phyloP scores from a whole-genome alignment of 2,113 vertebrate genomes.

The Datnioides undecimradiatus region DNA sequence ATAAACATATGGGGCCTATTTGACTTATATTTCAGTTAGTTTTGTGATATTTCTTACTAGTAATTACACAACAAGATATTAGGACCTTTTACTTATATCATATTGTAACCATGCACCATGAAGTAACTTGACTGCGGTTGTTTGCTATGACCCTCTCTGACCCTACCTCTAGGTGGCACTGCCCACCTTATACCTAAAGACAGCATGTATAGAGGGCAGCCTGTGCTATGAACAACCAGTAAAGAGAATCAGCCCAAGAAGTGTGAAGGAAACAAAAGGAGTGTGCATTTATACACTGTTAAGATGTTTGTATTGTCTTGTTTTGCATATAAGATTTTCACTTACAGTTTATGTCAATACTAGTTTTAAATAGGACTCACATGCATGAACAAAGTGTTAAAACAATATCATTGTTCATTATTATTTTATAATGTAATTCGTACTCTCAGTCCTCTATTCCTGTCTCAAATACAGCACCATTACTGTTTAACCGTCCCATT shows the following conservation, averaged over 20 bases:
- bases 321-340: neutral
- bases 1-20: neutral
- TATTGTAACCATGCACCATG: neutral
- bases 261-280: neutral
- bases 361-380: neutral
- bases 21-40: neutral
- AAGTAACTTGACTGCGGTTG: too few relatives aligned
- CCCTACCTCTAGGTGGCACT: constrained; percentile 78
- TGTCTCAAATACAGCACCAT: neutral
- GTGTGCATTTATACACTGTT: neutral
- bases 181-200: constrained; percentile 55
- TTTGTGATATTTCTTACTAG: neutral
- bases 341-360: neutral
- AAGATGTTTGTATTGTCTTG: neutral
- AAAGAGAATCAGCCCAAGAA: neutral
- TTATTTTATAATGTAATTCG: neutral
- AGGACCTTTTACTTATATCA: neutral
- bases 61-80: neutral
- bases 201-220: neutral
- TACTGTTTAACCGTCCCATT: too few relatives aligned
- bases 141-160: constrained; percentile 67
- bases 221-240: neutral
- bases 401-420: neutral
- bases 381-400: neutral
- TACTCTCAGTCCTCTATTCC: neutral